These are phyloP conservation scores for Cetoscarus ocellatus DNA, from an alignment of 2,797 vertebrate genomes.

Conservation along the genomic window DNA sequence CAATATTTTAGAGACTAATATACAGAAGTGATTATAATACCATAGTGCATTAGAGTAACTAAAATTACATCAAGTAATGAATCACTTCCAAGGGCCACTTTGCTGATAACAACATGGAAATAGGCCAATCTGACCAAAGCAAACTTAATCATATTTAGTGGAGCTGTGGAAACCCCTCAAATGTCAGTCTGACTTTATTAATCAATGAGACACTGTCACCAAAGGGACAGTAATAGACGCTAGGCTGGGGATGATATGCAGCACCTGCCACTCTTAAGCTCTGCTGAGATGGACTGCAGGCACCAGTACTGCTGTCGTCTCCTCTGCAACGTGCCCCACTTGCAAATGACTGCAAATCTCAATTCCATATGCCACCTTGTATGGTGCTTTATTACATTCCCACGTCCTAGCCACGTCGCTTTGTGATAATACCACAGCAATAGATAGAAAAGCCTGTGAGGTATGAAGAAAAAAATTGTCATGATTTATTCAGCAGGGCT, in stretches of 20 bases:
- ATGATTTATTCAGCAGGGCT: conserved; percentile 86
- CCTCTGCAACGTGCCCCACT: conserved; percentile 76
- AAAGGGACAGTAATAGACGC: conserved; percentile 71
- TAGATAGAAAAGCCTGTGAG: conserved; percentile 81
- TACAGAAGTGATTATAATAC: conserved; percentile 35
- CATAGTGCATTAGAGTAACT: conserved; percentile 29
- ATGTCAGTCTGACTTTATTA: conserved; percentile 71
- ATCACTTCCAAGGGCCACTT: conserved; percentile 41
- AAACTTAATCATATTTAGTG: conserved; percentile 73
- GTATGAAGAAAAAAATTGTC: conserved; percentile 66
- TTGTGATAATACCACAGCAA: conserved; percentile 81
- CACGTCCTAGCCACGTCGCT: conserved; percentile 67
- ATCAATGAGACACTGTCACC: conserved; percentile 71
- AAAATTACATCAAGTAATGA: conserved; percentile 31
- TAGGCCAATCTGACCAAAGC: conserved; percentile 61
- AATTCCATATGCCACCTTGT: conserved; percentile 78
- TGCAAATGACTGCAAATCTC: conserved; percentile 83
- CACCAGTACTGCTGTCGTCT: conserved; percentile 58
- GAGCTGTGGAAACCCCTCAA: conserved; percentile 62
- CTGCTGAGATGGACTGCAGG: conserved; percentile 72
- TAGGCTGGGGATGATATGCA: conserved; percentile 71
- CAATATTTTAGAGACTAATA: conserved; percentile 20
- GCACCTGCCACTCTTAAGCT: conserved; percentile 81
- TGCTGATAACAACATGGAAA: conserved; percentile 51
- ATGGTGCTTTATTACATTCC: conserved; percentile 80